Base-by-base conservation (phyloP, 2,113 vertebrate genomes). In the Anguilla rostrata region DNA sequence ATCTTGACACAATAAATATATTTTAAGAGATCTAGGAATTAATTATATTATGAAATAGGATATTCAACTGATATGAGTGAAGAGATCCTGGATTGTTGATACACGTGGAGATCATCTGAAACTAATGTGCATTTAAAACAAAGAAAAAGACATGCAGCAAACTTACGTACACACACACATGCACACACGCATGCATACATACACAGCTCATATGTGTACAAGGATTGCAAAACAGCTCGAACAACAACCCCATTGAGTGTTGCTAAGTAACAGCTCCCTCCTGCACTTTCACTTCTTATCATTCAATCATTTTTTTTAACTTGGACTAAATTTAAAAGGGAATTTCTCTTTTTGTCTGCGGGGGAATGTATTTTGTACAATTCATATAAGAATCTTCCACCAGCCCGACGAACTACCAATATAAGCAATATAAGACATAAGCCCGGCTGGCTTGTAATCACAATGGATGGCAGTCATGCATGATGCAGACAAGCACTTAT, bases 201-300 rank as follows among this genome's bases (percentile, higher is more conserved):
- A 9, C 39, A 80, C 41, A 79, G 78, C 40, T 75, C 11, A n/a
- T 39, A 29, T 49, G 20, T 79, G 75, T n/a, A 79, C 78, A 79
- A 43, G 49, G 41, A 56, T 39, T 39, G 16, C 43, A 71, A 29
- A 53, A 41, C 83, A n/a, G 78, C 78, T 80, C 41, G 78, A n/a
- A 80, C 29, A 84, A 84, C 83, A 66, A 71, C 57, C 78, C 71
- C 71, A 53, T 26, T 80, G 20, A 16, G 40, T 11, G 84, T 85
- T 85, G 84, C 84, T 85, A 85, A 29, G 84, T 40, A 78, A 86
- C 85, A 81, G 34, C 34, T 40, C 78, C 39, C 56, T 40, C 78
- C 66, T 39, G 63, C 53, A 9, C 79, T 22, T 15, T 12, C 29
- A 22, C n/a, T 49, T 79, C 53, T 46, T 43, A 78, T 78, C n/a